These are phyloP conservation scores for Agrypnia vestita DNA, from an alignment of 1,140 invertebrate species.

Conservation along the genomic window DNA sequence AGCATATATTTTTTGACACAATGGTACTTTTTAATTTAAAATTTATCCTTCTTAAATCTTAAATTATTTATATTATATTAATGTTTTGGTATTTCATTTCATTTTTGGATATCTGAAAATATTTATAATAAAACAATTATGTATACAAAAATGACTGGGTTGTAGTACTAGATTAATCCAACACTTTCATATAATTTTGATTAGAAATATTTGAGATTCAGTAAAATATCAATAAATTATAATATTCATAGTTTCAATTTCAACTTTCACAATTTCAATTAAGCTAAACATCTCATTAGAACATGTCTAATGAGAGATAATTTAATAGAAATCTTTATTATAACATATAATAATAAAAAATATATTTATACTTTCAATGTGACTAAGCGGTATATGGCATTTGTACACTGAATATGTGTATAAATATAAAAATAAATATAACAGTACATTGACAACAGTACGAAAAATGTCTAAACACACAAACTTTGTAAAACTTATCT, in stretches of 20 bases:
- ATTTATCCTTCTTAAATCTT: too few relatives aligned
- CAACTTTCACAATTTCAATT: too few relatives aligned
- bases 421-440: constrained; percentile 27
- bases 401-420: constrained; percentile 26
- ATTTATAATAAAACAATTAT: constrained; percentile 4
- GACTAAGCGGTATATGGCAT: constrained; percentile 27
- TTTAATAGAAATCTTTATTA: background rate
- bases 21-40: background rate
- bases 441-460: background rate
- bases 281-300: too few relatives aligned
- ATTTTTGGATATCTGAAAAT: background rate
- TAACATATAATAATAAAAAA: constrained; percentile 9
- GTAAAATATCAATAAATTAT: too few relatives aligned
- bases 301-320: too few relatives aligned
- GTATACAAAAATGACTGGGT: background rate
- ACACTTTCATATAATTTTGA: too few relatives aligned
- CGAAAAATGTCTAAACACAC: background rate
- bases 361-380: background rate
- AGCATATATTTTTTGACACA: constrained; percentile 20
- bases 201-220: too few relatives aligned
- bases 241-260: too few relatives aligned
- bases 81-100: background rate
- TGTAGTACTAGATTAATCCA: too few relatives aligned
- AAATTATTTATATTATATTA: background rate
- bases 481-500: constrained; percentile 2